These are phyloP conservation scores for Ambastaia sidthimunki DNA, from an alignment of 2,797 vertebrate species.

Conservation along the genomic window DNA sequence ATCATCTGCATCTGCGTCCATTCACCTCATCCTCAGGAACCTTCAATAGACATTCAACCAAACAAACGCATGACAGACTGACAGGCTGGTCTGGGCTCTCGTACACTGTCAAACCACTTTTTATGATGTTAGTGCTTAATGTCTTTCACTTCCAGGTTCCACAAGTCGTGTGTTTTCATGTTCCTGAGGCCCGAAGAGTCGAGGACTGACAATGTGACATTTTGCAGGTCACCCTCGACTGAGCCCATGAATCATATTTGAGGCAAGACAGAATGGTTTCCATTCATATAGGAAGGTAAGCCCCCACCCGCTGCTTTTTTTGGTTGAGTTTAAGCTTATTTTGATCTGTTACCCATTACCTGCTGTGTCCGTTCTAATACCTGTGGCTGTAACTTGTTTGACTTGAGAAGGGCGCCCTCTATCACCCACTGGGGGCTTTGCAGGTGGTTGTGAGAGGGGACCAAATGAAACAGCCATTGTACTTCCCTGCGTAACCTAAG, in stretches of 20 bases:
- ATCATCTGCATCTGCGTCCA: slow-evolving; percentile 41
- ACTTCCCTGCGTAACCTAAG: slow-evolving; percentile 8
- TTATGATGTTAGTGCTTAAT: slow-evolving; percentile 44
- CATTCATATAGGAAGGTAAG: background rate
- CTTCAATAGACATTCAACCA: slow-evolving; percentile 41
- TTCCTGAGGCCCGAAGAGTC: slow-evolving; percentile 28
- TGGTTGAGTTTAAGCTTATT: background rate
- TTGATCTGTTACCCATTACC: background rate
- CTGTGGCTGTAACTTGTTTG: slow-evolving; percentile 7
- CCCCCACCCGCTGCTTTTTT: background rate
- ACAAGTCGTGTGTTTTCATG: slow-evolving; percentile 37
- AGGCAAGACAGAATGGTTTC: slow-evolving; percentile 26
- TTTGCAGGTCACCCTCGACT: slow-evolving; percentile 18
- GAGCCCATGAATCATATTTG: slow-evolving; percentile 34
- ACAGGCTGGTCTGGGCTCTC: slow-evolving; percentile 15
- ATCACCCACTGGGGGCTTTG: slow-evolving; percentile 60
- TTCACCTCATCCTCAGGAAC: slow-evolving; percentile 35
- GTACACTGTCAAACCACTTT: slow-evolving; percentile 1
- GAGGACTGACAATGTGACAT: slow-evolving; percentile 38
- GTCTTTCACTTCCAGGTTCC: slow-evolving; percentile 49
- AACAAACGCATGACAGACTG: slow-evolving; percentile 45
- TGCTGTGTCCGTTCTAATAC: background rate
- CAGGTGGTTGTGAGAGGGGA: background rate
- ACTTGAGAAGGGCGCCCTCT: slow-evolving; percentile 72
- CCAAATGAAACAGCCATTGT: slow-evolving; percentile 12